A percentile compares a stretch with the other conserved stretches of the same genome.
phyloP scores from a whole-genome alignment of 2,888 invertebrate species.

The Caenorhabditis plicata region DNA sequence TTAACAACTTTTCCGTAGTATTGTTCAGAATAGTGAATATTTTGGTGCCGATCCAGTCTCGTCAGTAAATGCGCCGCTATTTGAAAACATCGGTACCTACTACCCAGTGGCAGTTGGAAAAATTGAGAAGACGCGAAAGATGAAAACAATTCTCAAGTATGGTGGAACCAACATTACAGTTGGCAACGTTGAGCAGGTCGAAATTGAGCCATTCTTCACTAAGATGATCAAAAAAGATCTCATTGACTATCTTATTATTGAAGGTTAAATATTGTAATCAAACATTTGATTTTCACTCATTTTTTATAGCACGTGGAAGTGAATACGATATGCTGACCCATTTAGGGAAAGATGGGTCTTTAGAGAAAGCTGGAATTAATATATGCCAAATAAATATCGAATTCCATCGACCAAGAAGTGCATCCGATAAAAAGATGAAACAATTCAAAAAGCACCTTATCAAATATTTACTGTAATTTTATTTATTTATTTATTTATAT shows the following conservation, averaged over 20 bases:
- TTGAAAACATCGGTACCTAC: slow-evolving; percentile 15
- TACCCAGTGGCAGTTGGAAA: slow-evolving; percentile 25
- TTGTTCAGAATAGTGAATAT: slow-evolving; percentile 16
- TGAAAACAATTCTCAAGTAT: not conserved
- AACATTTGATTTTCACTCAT: too few relatives aligned
- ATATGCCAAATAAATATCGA: slow-evolving; percentile 28
- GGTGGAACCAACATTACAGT: not conserved
- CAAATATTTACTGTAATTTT: too few relatives aligned
- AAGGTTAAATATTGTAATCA: slow-evolving; percentile 10
- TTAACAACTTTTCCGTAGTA: not conserved
- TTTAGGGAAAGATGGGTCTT: slow-evolving; percentile 12
- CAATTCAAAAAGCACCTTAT: slow-evolving; percentile 15
- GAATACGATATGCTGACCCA: slow-evolving; percentile 29
- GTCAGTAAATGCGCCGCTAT: slow-evolving; percentile 14
- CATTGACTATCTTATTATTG: slow-evolving; percentile 20
- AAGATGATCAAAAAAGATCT: slow-evolving; percentile 15
- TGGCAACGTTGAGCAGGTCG: slow-evolving; percentile 10
- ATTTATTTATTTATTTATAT: not conserved
- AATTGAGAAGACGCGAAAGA: not conserved
- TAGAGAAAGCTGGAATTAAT: slow-evolving; percentile 21
- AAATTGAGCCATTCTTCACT: slow-evolving; percentile 20
- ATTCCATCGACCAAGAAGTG: not conserved
- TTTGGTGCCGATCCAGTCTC: slow-evolving; percentile 24
- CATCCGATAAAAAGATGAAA: slow-evolving; percentile 17
- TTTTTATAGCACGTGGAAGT: too few relatives aligned